Evolutionary conservation across 2,113 vertebrate species (phyloP).

Genomic region (Clarias macrocephalus): DNA sequence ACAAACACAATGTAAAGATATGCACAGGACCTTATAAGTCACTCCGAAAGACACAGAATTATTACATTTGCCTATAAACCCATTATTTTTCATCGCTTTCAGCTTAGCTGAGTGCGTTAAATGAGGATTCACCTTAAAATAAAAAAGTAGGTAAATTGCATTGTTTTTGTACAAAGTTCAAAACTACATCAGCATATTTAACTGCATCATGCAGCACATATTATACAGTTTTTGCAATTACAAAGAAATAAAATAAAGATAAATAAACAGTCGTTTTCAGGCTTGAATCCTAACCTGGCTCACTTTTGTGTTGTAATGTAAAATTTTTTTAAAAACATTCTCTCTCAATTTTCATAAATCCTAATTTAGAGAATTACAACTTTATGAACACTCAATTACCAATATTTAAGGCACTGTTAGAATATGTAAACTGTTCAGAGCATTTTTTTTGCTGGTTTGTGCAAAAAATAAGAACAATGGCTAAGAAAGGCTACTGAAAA

Average conservation of each 20-base stretch:
- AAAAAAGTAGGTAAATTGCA: not conserved
- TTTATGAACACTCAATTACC: not conserved
- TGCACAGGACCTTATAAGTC: not conserved
- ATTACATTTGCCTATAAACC: not conserved
- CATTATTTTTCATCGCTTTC: not conserved
- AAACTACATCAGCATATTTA: not conserved
- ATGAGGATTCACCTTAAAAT: not conserved
- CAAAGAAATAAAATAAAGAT: slow-evolving; percentile 46
- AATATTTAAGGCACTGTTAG: not conserved
- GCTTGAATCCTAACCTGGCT: slow-evolving; percentile 22
- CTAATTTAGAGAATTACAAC: not conserved
- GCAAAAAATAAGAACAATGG: not conserved
- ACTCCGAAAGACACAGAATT: not conserved
- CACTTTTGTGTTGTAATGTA: not conserved
- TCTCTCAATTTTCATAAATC: not conserved
- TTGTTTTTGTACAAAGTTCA: not conserved
- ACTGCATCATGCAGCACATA: not conserved
- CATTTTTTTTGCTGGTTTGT: not conserved
- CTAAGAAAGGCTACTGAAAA: not conserved
- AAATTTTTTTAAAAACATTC: not conserved
- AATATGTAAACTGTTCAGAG: slow-evolving; percentile 17
- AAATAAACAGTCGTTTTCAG: slow-evolving; percentile 44
- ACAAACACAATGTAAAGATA: not conserved
- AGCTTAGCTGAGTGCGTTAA: not conserved
- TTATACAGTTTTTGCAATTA: not conserved